Conservation (phyloP, 2,797 vertebrate species). For the Sebastiscus albofasciatus region DNA sequence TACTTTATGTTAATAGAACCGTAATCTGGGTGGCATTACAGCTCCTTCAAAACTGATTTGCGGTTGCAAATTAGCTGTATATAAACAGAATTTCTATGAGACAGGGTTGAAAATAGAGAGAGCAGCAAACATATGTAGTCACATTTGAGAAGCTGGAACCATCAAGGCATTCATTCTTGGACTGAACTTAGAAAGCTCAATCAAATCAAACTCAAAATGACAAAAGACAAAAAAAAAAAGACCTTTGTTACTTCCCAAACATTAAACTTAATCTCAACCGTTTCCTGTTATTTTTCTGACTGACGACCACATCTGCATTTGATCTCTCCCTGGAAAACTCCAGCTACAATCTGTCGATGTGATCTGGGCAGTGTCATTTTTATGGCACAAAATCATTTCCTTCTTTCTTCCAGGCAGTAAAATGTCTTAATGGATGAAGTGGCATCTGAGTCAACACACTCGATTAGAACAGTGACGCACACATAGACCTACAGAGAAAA, state of each 20-base stretch:
- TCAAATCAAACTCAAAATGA: neutral
- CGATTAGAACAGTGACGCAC: neutral
- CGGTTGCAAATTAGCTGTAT: neutral
- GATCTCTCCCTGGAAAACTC: constrained; percentile 13
- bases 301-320: neutral
- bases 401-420: neutral
- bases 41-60: neutral
- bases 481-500: neutral
- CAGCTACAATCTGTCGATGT: neutral
- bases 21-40: too few species aligned
- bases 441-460: neutral
- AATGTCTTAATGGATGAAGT: neutral
- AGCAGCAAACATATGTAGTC: neutral
- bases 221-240: neutral
- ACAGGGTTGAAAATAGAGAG: neutral
- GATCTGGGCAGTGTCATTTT: neutral
- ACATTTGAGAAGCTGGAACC: neutral
- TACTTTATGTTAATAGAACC: too few species aligned
- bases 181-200: neutral
- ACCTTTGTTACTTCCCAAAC: neutral
- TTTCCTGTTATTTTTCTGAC: neutral
- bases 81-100: neutral
- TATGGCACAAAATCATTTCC: neutral
- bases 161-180: neutral
- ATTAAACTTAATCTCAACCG: neutral